Conservation (phyloP, 2,797 vertebrate species). For the Anableps anableps region DNA sequence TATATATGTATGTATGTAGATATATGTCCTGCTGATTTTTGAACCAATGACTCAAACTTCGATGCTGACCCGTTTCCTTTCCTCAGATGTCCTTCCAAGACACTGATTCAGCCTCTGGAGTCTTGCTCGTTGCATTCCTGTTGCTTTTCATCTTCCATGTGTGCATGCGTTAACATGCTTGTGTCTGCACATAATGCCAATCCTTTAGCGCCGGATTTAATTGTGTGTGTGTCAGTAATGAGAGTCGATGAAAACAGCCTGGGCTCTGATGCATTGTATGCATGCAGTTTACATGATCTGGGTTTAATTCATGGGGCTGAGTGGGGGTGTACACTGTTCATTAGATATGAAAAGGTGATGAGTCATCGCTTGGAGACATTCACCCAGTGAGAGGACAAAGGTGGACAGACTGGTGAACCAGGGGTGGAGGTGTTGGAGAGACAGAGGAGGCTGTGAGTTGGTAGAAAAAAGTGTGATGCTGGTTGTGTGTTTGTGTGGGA, state of each 20-base stretch:
- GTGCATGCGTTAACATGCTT: conserved; percentile 4
- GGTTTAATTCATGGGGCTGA: conserved; percentile 52
- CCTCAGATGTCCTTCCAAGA: conserved; percentile 42
- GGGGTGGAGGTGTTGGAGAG: conserved; percentile 26
- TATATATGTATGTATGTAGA: too few relatives aligned
- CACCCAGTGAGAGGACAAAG: conserved; percentile 17
- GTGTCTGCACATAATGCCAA: conserved; percentile 42
- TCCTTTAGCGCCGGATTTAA: conserved; percentile 66
- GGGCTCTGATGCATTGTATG: conserved; percentile 26
- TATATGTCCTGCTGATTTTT: conserved; percentile 13
- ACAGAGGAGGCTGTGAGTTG: conserved; percentile 1
- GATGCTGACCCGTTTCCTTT: conserved; percentile 30
- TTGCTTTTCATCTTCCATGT: conserved; percentile 28
- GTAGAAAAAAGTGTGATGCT: conserved; percentile 37
- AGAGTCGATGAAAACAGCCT: conserved; percentile 46
- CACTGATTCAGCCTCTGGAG: conserved; percentile 24
- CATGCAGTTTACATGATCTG: conserved; percentile 45
- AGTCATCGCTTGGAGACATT: conserved; percentile 45
- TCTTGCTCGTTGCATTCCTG: conserved; percentile 29
- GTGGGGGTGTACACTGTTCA: not conserved
- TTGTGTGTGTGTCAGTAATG: conserved; percentile 38
- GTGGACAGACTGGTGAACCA: conserved; percentile 6
- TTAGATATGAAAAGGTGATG: conserved; percentile 39
- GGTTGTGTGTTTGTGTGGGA: conserved; percentile 22
- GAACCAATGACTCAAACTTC: conserved; percentile 23